Conservation (phyloP, 2,113 vertebrate genomes). For the Ardeotis arabs region DNA sequence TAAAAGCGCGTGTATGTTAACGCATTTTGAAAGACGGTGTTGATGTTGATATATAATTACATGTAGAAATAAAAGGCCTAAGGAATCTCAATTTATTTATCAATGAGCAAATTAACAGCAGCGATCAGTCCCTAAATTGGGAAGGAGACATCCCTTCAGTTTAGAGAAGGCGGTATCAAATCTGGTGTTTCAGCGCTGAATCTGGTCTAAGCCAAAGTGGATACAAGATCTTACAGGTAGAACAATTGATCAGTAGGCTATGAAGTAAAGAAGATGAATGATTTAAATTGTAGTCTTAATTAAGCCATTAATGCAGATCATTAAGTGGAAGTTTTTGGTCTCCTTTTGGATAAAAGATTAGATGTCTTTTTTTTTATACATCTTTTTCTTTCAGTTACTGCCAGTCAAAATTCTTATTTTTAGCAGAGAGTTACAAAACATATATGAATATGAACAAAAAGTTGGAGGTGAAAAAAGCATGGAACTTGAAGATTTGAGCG, state of each 20-base stretch:
- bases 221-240: background rate
- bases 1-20: rapidly evolving
- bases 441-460: background rate
- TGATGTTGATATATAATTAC: background rate
- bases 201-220: background rate
- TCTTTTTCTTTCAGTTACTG: background rate
- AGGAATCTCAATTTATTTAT: background rate
- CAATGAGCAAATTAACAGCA: background rate
- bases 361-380: background rate
- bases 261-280: background rate
- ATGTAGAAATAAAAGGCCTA: background rate
- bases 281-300: background rate
- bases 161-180: background rate
- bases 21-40: background rate
- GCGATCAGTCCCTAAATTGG: background rate
- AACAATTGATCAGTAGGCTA: background rate
- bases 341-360: background rate
- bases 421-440: conserved; percentile 6
- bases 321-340: background rate
- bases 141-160: background rate
- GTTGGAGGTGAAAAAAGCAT: background rate
- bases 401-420: conserved; percentile 30
- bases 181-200: background rate
- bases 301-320: background rate
- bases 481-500: background rate